Conservation (phyloP, 1,140 invertebrate genomes). For the Drosophila guanche region DNA sequence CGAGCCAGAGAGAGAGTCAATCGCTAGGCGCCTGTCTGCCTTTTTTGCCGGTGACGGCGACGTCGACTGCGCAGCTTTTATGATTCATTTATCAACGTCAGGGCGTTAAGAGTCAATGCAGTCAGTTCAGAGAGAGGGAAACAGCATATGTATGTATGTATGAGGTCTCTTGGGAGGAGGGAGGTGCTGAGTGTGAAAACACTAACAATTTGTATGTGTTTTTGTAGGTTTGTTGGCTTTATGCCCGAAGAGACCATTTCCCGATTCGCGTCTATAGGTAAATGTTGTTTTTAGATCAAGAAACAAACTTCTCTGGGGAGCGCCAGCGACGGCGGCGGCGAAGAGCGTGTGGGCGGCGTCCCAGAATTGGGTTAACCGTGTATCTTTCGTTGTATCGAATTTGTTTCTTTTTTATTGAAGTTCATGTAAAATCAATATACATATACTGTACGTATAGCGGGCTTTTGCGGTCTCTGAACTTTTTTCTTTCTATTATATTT, state of each 20-base stretch:
- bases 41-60: slow-evolving; percentile 46
- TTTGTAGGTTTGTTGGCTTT: slow-evolving; percentile 59
- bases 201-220: slow-evolving; percentile 30
- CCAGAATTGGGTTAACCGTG: slow-evolving; percentile 67
- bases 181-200: slow-evolving; percentile 54
- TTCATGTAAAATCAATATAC: slow-evolving; percentile 72
- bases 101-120: slow-evolving; percentile 69
- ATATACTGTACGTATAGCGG: slow-evolving; percentile 2
- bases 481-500: slow-evolving; percentile 30
- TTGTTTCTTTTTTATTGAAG: slow-evolving; percentile 44
- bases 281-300: slow-evolving; percentile 54
- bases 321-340: background rate
- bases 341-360: slow-evolving; percentile 51
- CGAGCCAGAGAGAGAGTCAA: slow-evolving; percentile 25
- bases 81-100: slow-evolving; percentile 81
- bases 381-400: slow-evolving; percentile 19
- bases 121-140: slow-evolving; percentile 7
- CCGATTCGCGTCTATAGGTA: slow-evolving; percentile 52
- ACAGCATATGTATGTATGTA: background rate
- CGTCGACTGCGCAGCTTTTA: slow-evolving; percentile 66
- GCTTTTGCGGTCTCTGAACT: slow-evolving; percentile 13
- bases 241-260: slow-evolving; percentile 43
- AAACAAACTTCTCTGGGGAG: slow-evolving; percentile 53
- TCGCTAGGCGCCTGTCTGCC: slow-evolving; percentile 50
- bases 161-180: slow-evolving; percentile 3